Percentiles rank a stretch among this genome's conserved stretches.
Evolutionary conservation across 2,797 vertebrate genomes (phyloP).

Genomic region (Myotis daubentonii): DNA sequence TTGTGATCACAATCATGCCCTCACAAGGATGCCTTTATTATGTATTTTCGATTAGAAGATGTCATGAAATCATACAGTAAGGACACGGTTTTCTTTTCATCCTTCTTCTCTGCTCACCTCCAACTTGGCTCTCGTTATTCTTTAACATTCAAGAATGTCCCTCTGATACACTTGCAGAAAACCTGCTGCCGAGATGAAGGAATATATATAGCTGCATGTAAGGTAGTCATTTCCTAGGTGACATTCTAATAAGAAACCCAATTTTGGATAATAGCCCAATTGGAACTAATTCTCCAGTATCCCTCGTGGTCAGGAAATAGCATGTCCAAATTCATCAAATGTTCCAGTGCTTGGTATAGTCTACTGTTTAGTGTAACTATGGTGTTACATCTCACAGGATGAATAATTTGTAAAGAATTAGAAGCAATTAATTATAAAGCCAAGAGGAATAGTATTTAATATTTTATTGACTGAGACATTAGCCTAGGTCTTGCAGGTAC

Average conservation of each 20-base stretch:
- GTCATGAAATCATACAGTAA: background rate
- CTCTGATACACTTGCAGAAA: slow-evolving; percentile 35
- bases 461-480: background rate
- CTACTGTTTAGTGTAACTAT: background rate
- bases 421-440: slow-evolving; percentile 42
- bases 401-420: slow-evolving; percentile 48
- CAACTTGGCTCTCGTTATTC: background rate
- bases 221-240: slow-evolving; percentile 46
- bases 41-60: background rate
- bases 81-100: background rate
- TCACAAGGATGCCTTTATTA: slow-evolving; percentile 26
- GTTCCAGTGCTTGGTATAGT: background rate
- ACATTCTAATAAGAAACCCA: slow-evolving; percentile 44
- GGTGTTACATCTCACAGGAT: background rate
- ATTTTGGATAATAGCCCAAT: slow-evolving; percentile 11
- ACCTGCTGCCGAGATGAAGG: background rate
- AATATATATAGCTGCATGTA: background rate
- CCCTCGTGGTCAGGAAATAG: slow-evolving; percentile 18
- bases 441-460: slow-evolving; percentile 25
- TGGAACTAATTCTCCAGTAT: slow-evolving; percentile 39
- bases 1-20: background rate
- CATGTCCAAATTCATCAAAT: slow-evolving; percentile 54
- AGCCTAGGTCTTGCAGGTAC: background rate
- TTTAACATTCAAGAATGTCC: slow-evolving; percentile 21
- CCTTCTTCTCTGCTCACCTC: slow-evolving; percentile 1